Conservation (phyloP, 2,888 invertebrate species). For the Calephelis perditalis region DNA sequence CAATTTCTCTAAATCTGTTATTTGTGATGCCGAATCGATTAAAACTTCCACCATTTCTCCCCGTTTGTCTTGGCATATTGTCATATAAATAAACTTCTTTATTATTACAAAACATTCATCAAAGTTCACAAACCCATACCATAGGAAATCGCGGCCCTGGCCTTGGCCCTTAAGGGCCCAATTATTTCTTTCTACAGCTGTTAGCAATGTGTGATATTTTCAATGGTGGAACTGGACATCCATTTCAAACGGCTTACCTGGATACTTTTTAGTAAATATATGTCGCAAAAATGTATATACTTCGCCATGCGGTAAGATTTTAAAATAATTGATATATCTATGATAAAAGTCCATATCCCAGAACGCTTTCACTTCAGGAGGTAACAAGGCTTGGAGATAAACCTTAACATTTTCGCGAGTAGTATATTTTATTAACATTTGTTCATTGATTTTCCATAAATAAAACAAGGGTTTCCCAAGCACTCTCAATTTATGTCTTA, state of each 20-base stretch:
- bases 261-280: constrained; percentile 41
- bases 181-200: constrained; percentile 38
- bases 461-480: constrained; percentile 36
- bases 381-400: constrained; percentile 38
- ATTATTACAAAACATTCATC: constrained; percentile 42
- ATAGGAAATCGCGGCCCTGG: constrained; percentile 41
- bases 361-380: constrained; percentile 33
- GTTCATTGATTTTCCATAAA: constrained; percentile 35
- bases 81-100: constrained; percentile 37
- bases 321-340: constrained; percentile 37
- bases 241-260: constrained; percentile 42
- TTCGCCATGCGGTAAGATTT: constrained; percentile 38
- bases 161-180: constrained; percentile 52
- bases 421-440: constrained; percentile 35
- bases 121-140: constrained; percentile 49
- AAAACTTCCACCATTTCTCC: constrained; percentile 39
- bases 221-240: constrained; percentile 35
- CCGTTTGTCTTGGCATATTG: constrained; percentile 36
- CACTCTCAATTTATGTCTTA: constrained; percentile 2
- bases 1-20: constrained; percentile 39
- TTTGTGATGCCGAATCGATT: constrained; percentile 38
- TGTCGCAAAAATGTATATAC: constrained; percentile 41
- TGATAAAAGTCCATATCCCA: constrained; percentile 39
- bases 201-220: constrained; percentile 40
- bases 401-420: constrained; percentile 41